These are phyloP conservation scores for Todus mexicanus DNA, from an alignment of 2,797 vertebrate genomes.

Conservation along the genomic window DNA sequence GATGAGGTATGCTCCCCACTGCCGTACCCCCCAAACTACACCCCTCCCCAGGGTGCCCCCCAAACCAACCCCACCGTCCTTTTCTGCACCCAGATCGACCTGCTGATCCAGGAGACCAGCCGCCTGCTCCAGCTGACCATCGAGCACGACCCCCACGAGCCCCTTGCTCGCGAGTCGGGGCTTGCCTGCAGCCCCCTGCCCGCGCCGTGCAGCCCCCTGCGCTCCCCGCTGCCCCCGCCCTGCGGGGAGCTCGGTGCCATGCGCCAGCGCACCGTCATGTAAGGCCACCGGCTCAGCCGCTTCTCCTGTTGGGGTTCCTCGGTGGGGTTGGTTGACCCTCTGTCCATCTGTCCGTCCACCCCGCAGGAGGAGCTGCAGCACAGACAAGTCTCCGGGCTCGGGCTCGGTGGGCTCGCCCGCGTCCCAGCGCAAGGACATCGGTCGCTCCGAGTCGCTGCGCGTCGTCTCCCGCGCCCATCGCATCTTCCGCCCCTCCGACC, in stretches of 20 bases:
- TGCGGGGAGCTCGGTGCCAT: conserved; percentile 70
- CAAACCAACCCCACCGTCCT: accelerated
- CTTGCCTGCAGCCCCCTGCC: conserved; percentile 75
- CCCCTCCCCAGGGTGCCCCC: accelerated
- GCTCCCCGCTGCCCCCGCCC: conserved; percentile 76
- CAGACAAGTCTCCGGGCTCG: conserved; percentile 89
- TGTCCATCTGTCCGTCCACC: neutral
- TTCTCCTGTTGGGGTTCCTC: accelerated
- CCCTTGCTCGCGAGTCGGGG: conserved; percentile 27
- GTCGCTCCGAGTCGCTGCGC: conserved; percentile 91
- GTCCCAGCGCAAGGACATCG: conserved; percentile 88
- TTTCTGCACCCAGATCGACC: conserved; percentile 81
- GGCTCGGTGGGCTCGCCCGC: conserved; percentile 83
- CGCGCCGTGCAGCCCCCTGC: conserved; percentile 65
- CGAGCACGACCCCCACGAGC: conserved; percentile 90
- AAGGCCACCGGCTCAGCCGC: conserved; percentile 32
- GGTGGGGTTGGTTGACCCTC: neutral
- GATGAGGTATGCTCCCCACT: conserved; percentile 80
- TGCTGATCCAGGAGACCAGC: conserved; percentile 94
- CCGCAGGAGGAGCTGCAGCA: conserved; percentile 90
- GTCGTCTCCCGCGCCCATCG: conserved; percentile 86
- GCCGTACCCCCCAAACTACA: accelerated
- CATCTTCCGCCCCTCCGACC: conserved; percentile 95
- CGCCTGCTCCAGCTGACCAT: conserved; percentile 94
- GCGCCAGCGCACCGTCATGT: conserved; percentile 80